Evolutionary conservation across 2,888 invertebrate genomes (phyloP), one percentile per base, ranked within the genome.

Genomic region (Pegoplata infirma): DNA sequence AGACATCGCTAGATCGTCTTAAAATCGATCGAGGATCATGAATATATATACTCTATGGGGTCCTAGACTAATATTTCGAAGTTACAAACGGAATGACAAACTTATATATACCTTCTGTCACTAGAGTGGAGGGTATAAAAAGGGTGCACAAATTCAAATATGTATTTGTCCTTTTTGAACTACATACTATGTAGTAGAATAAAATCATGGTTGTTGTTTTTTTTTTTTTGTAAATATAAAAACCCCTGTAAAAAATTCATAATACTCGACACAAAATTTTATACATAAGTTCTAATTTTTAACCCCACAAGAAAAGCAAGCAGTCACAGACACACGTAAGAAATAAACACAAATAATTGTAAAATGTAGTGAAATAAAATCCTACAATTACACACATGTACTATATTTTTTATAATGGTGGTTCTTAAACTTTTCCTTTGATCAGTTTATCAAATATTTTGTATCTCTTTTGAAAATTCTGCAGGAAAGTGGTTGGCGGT

Each of bases 101-200:
- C n/a, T n/a, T n/a, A n/a, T n/a, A n/a, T n/a, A n/a, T n/a, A n/a
- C n/a, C n/a, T n/a, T n/a, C n/a, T n/a, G n/a, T n/a, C n/a, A n/a
- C n/a, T n/a, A n/a, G n/a, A n/a, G n/a, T n/a, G n/a, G n/a, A n/a
- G n/a, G n/a, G n/a, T n/a, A n/a, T n/a, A n/a, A n/a, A 28, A 32
- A 32, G 47, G 66, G 58, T 58, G 64, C 58, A 64, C 49, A 55
- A 17, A 58, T 16, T 51, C 56, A 66, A 51, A 32, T 32, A 23
- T 55, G 56, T 73, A 59, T 58, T 64, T 59, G 66, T 58, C 66
- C 73, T 59, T 74, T 53, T 66, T 58, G 40, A 72, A 49, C 40
- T 49, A 16, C 4, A 4, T 44, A 44, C n/a, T 19, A 47, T 40
- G n/a, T n/a, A 19, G 19, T 47, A 19, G 17, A 47, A n/a, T n/a